Evolutionary conservation across 2,797 vertebrate genomes (phyloP).

Genomic region (Parambassis ranga): DNA sequence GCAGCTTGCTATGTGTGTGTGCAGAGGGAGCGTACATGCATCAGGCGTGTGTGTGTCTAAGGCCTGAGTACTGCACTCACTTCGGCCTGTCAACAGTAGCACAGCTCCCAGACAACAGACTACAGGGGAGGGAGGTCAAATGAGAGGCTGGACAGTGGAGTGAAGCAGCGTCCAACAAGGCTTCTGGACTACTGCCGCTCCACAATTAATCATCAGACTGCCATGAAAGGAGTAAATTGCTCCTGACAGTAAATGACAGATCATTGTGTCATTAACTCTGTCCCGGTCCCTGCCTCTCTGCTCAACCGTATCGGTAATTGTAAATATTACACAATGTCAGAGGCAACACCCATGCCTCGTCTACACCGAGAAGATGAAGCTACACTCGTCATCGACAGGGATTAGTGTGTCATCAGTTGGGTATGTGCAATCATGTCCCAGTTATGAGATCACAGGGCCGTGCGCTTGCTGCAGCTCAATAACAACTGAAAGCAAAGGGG

Average conservation of each 20-base stretch:
- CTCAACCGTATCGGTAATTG: slow-evolving; percentile 41
- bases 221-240: slow-evolving; percentile 14
- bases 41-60: slow-evolving; percentile 22
- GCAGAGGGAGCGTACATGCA: background rate
- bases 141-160: slow-evolving; percentile 20
- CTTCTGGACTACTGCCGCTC: slow-evolving; percentile 15
- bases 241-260: slow-evolving; percentile 50
- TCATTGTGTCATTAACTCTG: slow-evolving; percentile 34
- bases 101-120: slow-evolving; percentile 39
- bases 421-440: slow-evolving; percentile 75
- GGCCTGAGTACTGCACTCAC: slow-evolving; percentile 36
- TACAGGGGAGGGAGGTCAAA: slow-evolving; percentile 47
- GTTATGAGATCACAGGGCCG: slow-evolving; percentile 77
- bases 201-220: slow-evolving; percentile 32
- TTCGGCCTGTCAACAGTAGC: slow-evolving; percentile 64
- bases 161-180: background rate
- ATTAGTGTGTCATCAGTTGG: slow-evolving; percentile 76
- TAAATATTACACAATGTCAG: slow-evolving; percentile 68
- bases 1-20: slow-evolving; percentile 51
- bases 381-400: slow-evolving; percentile 54
- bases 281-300: slow-evolving; percentile 28
- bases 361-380: slow-evolving; percentile 58
- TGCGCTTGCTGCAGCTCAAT: slow-evolving; percentile 66
- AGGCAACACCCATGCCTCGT: slow-evolving; percentile 71
- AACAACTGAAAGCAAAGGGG: slow-evolving; percentile 63